Evolutionary conservation across 2,113 vertebrate genomes (phyloP), one percentile per base, ranked within the genome.

Genomic region (Catharus minimus): DNA sequence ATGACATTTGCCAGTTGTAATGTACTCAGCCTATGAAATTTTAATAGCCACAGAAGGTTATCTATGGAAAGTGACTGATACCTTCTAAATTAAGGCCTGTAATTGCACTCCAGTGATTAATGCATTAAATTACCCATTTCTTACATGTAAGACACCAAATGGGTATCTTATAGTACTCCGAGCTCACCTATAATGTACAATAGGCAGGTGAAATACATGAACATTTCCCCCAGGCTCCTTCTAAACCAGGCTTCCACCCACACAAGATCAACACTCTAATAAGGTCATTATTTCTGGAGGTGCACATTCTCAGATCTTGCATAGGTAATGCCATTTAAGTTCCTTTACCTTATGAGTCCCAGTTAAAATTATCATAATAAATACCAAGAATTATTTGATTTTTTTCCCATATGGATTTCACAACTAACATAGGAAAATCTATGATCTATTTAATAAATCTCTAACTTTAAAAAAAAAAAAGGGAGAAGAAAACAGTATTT

Each of bases 91-190:
- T 61, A 89, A 85, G 30, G 55, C 46, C 46, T 90, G 7, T 79
- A 93, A 86, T 68, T 94, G 66, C 39, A 81, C 81, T 93, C n/a
- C 7, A 28, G 76, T 90, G 93, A 94, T 91, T 88, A 88, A 93
- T 90, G 39, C 80, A 76, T 93, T 88, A 92, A 82, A 88, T 65
- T 71, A 73, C 66, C 43, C 20, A 52, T 92, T 92, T 88, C 58
- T 86, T 84, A 65, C 22, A 62, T 52, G 66, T 72, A 90, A 72
- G 64, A 75, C 66, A 64, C 26, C 50, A 69, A 88, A 68, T 55
- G 28, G 58, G 61, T 47, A 75, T 76, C 66, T 93, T 84, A 86
- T 13, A 90, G 83, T 36, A 76, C 69, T 76, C 46, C 73, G 77
- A 86, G 57, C 49, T 93, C 69, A 64, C 69, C 65, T 72, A 13